Evolutionary conservation across 2,888 invertebrate genomes (phyloP).

Genomic region (Coecobrya sp.): DNA sequence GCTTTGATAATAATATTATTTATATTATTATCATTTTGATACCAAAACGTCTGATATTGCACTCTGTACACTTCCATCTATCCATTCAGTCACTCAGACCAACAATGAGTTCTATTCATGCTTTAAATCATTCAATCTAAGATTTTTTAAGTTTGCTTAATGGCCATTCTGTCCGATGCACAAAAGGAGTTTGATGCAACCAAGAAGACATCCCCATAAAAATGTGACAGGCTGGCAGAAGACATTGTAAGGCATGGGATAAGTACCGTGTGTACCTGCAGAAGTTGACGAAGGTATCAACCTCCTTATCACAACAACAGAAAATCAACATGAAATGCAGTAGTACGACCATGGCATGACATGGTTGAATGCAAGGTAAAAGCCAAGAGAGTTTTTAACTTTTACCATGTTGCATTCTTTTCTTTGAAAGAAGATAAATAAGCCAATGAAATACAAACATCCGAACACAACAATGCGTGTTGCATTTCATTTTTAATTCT

Average conservation of each 20-base stretch:
- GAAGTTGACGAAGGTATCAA: conserved; percentile 62
- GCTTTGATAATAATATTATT: conserved; percentile 45
- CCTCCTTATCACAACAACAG: conserved; percentile 74
- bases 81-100: conserved; percentile 33
- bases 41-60: conserved; percentile 72
- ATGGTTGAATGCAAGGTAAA: conserved; percentile 45
- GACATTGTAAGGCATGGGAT: not conserved
- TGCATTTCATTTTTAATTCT: conserved; percentile 66
- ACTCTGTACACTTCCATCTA: conserved; percentile 60
- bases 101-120: conserved; percentile 76
- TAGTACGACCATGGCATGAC: not conserved
- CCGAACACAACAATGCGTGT: conserved; percentile 52
- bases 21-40: conserved; percentile 57
- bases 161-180: conserved; percentile 76
- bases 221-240: conserved; percentile 61
- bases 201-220: conserved; percentile 41
- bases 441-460: conserved; percentile 68
- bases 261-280: conserved; percentile 1
- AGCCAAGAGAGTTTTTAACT: conserved; percentile 70
- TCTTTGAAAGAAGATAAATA: conserved; percentile 60
- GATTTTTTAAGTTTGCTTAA: conserved; percentile 77
- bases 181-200: conserved; percentile 72
- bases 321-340: conserved; percentile 31
- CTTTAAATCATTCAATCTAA: conserved; percentile 76
- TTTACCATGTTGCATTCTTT: conserved; percentile 67